These are phyloP conservation scores for Austrolebias charrua DNA, from an alignment of 2,797 vertebrate species.

Conservation along the genomic window DNA sequence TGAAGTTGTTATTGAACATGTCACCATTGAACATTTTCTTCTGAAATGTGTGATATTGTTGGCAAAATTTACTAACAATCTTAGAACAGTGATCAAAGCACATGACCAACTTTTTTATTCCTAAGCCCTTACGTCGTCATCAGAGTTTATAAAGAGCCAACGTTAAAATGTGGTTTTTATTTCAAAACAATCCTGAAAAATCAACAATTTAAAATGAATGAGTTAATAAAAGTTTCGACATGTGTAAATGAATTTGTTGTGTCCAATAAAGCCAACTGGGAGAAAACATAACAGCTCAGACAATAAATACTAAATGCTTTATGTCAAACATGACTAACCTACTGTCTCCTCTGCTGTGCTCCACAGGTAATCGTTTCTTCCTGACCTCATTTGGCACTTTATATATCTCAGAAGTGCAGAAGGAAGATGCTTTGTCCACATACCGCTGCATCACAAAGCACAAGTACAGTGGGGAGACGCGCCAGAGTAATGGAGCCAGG, in stretches of 20 bases:
- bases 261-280: background rate
- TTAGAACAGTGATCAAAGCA: background rate
- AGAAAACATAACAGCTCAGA: background rate
- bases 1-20: conserved; percentile 46
- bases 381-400: conserved; percentile 93
- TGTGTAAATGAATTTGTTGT: background rate
- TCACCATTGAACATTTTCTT: conserved; percentile 18
- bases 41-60: conserved; percentile 32
- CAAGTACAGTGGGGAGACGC: conserved; percentile 97
- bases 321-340: conserved; percentile 9
- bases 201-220: no score
- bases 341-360: conserved; percentile 15
- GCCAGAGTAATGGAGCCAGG: conserved; percentile 96
- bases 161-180: no score
- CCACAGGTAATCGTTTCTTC: conserved; percentile 95
- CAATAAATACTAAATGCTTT: background rate
- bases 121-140: no score
- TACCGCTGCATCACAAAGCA: conserved; percentile 99
- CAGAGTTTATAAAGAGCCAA: no score
- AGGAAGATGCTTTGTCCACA: conserved; percentile 98
- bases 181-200: no score
- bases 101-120: background rate
- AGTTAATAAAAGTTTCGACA: no score
- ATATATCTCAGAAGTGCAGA: conserved; percentile 98
- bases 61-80: conserved; percentile 4